phyloP scores from a whole-genome alignment of 2,113 vertebrate genomes.

The Phylloscopus trochilus region DNA sequence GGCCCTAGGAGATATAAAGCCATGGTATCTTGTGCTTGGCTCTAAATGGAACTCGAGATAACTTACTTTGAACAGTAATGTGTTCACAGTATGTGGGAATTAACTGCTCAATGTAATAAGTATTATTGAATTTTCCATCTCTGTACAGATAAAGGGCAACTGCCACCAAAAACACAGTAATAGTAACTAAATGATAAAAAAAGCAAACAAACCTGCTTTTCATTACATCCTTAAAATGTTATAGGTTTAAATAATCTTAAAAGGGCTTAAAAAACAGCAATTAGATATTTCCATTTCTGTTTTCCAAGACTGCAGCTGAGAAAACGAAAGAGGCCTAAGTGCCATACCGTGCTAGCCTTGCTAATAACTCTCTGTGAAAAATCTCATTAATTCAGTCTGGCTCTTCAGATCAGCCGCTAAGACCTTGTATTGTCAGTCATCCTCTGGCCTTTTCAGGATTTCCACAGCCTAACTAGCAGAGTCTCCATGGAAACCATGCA shows the following conservation, averaged over 20 bases:
- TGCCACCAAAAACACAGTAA: conserved; percentile 50
- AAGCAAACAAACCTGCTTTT: conserved; percentile 62
- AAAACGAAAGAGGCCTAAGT: conserved; percentile 71
- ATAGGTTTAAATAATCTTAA: conserved; percentile 78
- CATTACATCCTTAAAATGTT: conserved; percentile 72
- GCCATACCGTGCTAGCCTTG: conserved; percentile 78
- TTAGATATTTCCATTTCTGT: conserved; percentile 83
- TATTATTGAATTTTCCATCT: conserved; percentile 74
- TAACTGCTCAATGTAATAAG: conserved; percentile 78
- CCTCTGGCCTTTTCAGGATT: conserved; percentile 89
- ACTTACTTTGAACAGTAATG: conserved; percentile 78
- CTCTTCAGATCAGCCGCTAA: conserved; percentile 92
- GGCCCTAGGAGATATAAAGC: conserved; percentile 70
- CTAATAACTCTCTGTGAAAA: conserved; percentile 96
- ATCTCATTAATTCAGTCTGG: conserved; percentile 98
- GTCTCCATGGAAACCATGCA: conserved; percentile 95
- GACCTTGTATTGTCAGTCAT: conserved; percentile 98
- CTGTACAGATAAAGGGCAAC: conserved; percentile 68
- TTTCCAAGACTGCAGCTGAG: conserved; percentile 81
- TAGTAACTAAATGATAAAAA: conserved; percentile 48
- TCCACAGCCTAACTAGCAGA: conserved; percentile 91
- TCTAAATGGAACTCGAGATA: conserved; percentile 75
- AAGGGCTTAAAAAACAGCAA: conserved; percentile 75
- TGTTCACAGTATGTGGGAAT: conserved; percentile 82
- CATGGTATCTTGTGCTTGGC: conserved; percentile 52